phyloP scores from a whole-genome alignment of 2,113 vertebrate genomes.

The Noctilio leporinus region DNA sequence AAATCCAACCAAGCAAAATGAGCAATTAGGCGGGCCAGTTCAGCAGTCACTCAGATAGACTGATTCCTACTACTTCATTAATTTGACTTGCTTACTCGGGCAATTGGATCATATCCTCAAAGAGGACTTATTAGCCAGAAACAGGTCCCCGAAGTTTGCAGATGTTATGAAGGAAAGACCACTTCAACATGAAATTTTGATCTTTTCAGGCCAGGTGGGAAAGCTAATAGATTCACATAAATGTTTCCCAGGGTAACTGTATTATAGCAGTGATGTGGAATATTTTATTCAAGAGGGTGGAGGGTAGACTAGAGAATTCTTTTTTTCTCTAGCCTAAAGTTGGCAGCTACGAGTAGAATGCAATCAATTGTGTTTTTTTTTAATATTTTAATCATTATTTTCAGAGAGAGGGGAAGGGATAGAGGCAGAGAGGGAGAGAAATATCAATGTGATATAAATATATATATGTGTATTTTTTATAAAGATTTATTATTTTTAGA shows the following conservation, averaged over 20 bases:
- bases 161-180: neutral
- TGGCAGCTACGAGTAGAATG: neutral
- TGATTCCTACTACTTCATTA: neutral
- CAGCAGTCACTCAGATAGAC: neutral
- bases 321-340: neutral
- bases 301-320: neutral
- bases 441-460: too few species aligned
- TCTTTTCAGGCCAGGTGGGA: neutral
- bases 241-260: neutral
- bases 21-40: neutral
- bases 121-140: neutral
- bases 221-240: neutral
- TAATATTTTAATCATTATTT: too few species aligned
- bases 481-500: too few species aligned
- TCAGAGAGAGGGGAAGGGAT: too few species aligned
- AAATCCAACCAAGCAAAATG: constrained; percentile 22
- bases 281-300: neutral
- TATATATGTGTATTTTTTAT: too few species aligned
- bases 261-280: neutral
- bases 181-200: neutral
- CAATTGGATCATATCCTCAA: neutral
- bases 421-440: too few species aligned
- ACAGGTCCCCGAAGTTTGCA: neutral
- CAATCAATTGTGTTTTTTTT: too few species aligned
- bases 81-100: neutral